Conservation (phyloP, 2,113 vertebrate species). For the Leucoraja erinaceus region DNA sequence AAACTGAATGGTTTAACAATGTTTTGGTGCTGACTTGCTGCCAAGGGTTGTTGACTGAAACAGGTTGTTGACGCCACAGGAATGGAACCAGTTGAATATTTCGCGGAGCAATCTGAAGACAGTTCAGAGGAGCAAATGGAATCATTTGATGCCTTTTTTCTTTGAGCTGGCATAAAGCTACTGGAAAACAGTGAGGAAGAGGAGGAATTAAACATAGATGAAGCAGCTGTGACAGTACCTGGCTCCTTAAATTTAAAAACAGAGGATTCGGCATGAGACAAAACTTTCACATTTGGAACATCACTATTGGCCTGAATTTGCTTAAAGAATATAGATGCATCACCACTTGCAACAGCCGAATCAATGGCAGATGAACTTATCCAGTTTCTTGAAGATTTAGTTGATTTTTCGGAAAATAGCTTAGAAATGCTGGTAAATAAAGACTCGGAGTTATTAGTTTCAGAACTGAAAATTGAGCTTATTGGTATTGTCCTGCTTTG, state of each 20-base stretch:
- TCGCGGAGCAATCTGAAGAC: background rate
- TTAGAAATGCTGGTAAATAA: no score
- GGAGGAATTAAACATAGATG: background rate
- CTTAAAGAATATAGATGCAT: background rate
- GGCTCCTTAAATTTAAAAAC: background rate
- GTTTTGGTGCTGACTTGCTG: background rate
- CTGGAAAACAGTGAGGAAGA: background rate
- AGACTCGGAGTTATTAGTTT: background rate
- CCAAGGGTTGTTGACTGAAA: background rate
- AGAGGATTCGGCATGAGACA: no score
- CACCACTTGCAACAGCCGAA: background rate
- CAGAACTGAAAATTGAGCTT: background rate
- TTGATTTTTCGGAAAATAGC: background rate
- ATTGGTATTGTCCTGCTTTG: background rate
- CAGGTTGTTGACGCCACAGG: background rate
- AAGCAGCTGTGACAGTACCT: background rate
- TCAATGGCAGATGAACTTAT: background rate
- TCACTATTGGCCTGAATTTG: background rate
- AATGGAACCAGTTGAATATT: background rate
- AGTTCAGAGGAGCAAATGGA: background rate
- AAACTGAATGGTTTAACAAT: background rate
- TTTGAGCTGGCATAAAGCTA: background rate
- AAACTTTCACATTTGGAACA: constrained; percentile 1
- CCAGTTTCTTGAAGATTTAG: background rate
- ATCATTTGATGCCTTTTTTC: background rate